These are phyloP conservation scores for Pogonomyrmex barbatus DNA, from an alignment of 1,140 invertebrate species.

Conservation along the genomic window DNA sequence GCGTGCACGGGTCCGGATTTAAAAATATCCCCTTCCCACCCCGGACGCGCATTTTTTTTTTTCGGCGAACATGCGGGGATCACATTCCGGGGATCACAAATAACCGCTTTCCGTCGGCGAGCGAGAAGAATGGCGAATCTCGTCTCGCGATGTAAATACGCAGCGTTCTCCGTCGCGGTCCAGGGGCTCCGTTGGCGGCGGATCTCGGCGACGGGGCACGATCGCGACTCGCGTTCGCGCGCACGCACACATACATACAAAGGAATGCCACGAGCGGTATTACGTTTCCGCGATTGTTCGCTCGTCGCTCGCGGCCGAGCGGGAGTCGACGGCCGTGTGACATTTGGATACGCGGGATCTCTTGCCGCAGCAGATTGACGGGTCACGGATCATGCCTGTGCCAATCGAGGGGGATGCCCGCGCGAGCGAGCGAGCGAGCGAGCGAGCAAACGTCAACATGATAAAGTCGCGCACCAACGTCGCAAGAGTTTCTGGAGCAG, in stretches of 20 bases:
- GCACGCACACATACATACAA: constrained; percentile 28
- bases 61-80: constrained; percentile 32
- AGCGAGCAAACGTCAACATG: constrained; percentile 73
- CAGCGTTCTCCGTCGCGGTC: constrained; percentile 8
- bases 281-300: constrained; percentile 59
- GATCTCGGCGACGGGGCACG: neutral
- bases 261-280: constrained; percentile 62
- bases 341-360: constrained; percentile 65
- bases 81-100: neutral
- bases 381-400: constrained; percentile 69
- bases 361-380: constrained; percentile 58
- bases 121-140: neutral
- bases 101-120: neutral
- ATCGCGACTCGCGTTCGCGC: neutral
- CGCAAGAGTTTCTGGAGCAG: constrained; percentile 23
- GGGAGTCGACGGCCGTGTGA: constrained; percentile 66
- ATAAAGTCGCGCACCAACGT: constrained; percentile 64
- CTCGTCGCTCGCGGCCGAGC: neutral
- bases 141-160: neutral
- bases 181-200: constrained; percentile 4
- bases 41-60: neutral
- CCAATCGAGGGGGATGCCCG: constrained; percentile 56
- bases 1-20: constrained; percentile 22
- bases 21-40: constrained; percentile 63
- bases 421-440: constrained; percentile 38